Evolutionary conservation across 2,797 vertebrate species (phyloP), one percentile per base, ranked within the genome.

Genomic region (Amphiprion clarkii): DNA sequence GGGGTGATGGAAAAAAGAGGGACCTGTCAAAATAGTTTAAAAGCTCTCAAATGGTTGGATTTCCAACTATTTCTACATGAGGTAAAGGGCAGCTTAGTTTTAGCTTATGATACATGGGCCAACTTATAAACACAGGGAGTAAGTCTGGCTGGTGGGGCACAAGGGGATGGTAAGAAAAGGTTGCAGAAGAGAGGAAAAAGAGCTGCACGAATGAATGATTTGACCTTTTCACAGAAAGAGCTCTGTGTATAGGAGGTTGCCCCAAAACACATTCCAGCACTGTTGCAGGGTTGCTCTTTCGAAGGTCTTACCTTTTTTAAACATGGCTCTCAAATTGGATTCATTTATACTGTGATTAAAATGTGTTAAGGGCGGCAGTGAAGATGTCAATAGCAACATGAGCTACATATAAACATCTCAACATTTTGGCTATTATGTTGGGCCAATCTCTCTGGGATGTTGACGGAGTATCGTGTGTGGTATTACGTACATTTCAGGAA

Each of bases 201-300:
- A 89, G 87, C 77, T 85, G 75, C 83, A 88, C 71, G 58, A 92
- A 95, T 92, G 86, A 94, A 93, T 90, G 89, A 95, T 93, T 91
- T 94, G 92, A 92, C 92, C 89, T 93, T 95, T 95, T 92, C 89
- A 92, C 93, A 94, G 89, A 95, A 93, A 93, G 88, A 88, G 87
- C 87, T 90, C 78, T 93, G 89, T 93, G 88, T 93, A 89, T 85
- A 83, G 80, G 72, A 90, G 90, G 86, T 87, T 94, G 93, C 90
- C 92, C 89, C 83, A 48, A 85, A 89, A 88, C 81, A 87, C 91
- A 93, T 93, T 93, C 89, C 85, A 75, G 78, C 70, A 76, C 86
- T 70, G 82, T 68, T 60, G 70, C 81, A 86, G 87, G 60, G 71
- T 78, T 77, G 80, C 76, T 88, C 82, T 90, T 90, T 89, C 69